These are phyloP conservation scores for Montipora sp. DNA, from an alignment of 64 coral and sea anemone species.

Conservation along the genomic window DNA sequence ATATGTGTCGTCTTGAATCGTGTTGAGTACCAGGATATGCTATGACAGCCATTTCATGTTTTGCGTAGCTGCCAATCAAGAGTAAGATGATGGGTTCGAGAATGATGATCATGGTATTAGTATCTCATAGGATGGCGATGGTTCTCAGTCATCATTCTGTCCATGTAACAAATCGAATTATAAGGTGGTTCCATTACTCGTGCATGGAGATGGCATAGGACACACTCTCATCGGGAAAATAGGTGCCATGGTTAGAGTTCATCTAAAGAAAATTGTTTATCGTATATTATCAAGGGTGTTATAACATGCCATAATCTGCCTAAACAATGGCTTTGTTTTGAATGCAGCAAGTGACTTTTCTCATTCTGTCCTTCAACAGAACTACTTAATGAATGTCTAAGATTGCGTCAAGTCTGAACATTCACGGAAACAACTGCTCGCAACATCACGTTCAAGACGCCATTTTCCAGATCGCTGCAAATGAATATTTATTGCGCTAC, in stretches of 20 bases:
- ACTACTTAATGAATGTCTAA: too few relatives aligned
- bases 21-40: too few relatives aligned
- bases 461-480: too few relatives aligned
- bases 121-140: conserved; percentile 14
- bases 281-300: not conserved
- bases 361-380: conserved; percentile 12
- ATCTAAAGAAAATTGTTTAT: not conserved
- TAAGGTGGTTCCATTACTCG: not conserved
- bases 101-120: too few relatives aligned
- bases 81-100: too few relatives aligned
- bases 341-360: not conserved
- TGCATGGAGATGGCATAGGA: conserved; percentile 1
- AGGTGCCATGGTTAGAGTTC: conserved; percentile 18
- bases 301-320: conserved; percentile 35
- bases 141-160: conserved; percentile 1
- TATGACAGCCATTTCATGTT: too few relatives aligned
- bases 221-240: conserved; percentile 23
- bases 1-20: too few relatives aligned
- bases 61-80: too few relatives aligned
- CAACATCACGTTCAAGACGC: too few relatives aligned
- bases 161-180: conserved; percentile 25
- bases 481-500: too few relatives aligned
- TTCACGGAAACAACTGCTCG: too few relatives aligned
- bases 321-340: conserved; percentile 1
- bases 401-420: too few relatives aligned